phyloP scores from a whole-genome alignment of 2,888 invertebrate genomes.

The Chirona hameri region DNA sequence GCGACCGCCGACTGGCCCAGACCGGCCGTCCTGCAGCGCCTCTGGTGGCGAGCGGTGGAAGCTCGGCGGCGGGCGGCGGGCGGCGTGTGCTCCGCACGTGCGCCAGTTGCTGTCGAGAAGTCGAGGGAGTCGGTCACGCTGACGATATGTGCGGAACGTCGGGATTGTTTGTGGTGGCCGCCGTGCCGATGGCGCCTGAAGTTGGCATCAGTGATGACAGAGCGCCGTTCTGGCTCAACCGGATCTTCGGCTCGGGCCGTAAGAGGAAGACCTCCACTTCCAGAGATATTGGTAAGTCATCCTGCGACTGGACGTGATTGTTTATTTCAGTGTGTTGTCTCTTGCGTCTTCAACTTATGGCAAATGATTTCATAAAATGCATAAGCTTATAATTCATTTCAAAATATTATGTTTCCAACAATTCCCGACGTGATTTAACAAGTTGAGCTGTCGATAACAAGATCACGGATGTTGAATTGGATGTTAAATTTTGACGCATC shows the following conservation, averaged over 20 bases:
- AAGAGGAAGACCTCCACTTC: background rate
- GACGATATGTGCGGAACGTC: background rate
- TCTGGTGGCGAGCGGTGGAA: background rate
- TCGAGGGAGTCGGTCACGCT: background rate
- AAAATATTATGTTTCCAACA: no score
- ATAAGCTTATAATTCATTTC: background rate
- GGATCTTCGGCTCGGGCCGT: background rate
- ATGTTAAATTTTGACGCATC: no score
- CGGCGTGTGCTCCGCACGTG: background rate
- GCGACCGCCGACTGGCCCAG: no score
- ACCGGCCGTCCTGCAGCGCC: background rate
- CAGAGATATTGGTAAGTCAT: background rate
- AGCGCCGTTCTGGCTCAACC: slow-evolving; percentile 2
- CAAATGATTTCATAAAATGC: background rate
- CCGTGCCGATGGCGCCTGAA: background rate
- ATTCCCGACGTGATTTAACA: no score
- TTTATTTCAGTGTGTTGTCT: no score
- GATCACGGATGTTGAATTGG: no score
- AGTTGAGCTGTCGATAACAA: no score
- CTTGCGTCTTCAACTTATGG: no score
- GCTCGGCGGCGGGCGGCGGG: background rate
- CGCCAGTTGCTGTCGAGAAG: background rate
- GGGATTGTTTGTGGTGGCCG: background rate
- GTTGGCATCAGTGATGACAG: background rate
- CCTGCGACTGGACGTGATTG: background rate